Evolutionary conservation across 2,113 vertebrate genomes (phyloP).

Genomic region (Chaetorhynchus papuensis): DNA sequence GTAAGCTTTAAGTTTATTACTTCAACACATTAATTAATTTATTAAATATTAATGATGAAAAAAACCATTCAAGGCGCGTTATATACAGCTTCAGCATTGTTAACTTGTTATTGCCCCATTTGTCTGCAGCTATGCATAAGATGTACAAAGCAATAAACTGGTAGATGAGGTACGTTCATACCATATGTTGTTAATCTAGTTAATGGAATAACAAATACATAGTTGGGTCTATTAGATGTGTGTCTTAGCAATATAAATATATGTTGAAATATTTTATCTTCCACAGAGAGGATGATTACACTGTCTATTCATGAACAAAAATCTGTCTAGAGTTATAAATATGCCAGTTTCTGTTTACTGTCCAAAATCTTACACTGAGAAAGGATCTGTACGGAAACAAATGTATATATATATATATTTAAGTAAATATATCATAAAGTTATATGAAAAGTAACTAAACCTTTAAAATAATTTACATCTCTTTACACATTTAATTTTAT

Average conservation of each 20-base stretch:
- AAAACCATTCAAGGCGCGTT: constrained; percentile 20
- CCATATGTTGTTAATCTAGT: constrained; percentile 38
- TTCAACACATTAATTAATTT: constrained; percentile 64
- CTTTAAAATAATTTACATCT: background rate
- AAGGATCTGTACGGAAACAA: background rate
- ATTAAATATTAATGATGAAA: constrained; percentile 73
- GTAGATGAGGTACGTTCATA: constrained; percentile 22
- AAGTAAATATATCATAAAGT: background rate
- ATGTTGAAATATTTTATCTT: background rate
- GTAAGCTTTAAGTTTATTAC: constrained; percentile 43
- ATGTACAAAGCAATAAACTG: background rate
- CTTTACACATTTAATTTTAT: background rate
- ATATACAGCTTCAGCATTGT: background rate
- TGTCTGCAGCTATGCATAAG: constrained; percentile 5
- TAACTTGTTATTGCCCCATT: constrained; percentile 34
- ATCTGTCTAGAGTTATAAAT: background rate
- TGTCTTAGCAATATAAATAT: background rate
- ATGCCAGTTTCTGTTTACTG: background rate
- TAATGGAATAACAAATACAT: constrained; percentile 59
- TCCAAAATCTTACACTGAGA: background rate
- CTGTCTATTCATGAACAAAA: background rate
- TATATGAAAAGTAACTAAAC: background rate
- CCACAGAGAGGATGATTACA: background rate
- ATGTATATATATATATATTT: background rate
- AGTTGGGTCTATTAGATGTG: background rate